A percentile compares a stretch with the other conserved stretches of the same genome.
Evolutionary conservation across 92 coral and sea anemone genomes (phyloP).

Genomic region (Pocillopora grandis): DNA sequence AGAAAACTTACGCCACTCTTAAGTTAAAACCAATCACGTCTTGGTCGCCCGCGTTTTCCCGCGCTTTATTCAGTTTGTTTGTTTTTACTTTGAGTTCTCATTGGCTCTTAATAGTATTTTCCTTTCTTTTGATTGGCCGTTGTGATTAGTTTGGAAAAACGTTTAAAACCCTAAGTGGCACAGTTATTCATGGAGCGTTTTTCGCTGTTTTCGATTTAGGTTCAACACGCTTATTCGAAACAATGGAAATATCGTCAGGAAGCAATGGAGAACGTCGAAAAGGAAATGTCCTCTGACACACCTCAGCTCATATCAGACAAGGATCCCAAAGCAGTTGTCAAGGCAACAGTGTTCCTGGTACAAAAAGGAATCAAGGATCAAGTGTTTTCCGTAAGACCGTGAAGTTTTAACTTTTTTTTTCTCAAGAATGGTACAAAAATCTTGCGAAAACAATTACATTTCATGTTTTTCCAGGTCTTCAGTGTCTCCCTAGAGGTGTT

Average conservation of each 20-base stretch:
- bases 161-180: no score
- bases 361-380: conserved; percentile 94
- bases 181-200: neutral
- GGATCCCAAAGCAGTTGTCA: conserved; percentile 79
- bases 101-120: no score
- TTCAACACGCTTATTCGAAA: conserved; percentile 90
- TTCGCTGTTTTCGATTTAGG: conserved; percentile 42
- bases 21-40: no score
- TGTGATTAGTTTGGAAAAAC: no score
- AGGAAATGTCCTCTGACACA: conserved; percentile 76
- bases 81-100: no score
- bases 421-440: neutral
- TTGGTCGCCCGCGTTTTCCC: no score
- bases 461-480: conserved; percentile 61
- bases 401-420: neutral
- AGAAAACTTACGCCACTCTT: no score
- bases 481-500: conserved; percentile 65
- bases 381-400: conserved; percentile 83
- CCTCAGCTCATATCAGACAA: conserved; percentile 81
- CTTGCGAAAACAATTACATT: neutral
- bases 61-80: no score
- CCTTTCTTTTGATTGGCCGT: no score
- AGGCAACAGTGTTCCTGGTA: conserved; percentile 76
- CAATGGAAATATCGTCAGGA: conserved; percentile 96
- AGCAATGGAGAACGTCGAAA: conserved; percentile 80